Conservation (phyloP, 2,797 vertebrate species). For the Ceryle rudis region DNA sequence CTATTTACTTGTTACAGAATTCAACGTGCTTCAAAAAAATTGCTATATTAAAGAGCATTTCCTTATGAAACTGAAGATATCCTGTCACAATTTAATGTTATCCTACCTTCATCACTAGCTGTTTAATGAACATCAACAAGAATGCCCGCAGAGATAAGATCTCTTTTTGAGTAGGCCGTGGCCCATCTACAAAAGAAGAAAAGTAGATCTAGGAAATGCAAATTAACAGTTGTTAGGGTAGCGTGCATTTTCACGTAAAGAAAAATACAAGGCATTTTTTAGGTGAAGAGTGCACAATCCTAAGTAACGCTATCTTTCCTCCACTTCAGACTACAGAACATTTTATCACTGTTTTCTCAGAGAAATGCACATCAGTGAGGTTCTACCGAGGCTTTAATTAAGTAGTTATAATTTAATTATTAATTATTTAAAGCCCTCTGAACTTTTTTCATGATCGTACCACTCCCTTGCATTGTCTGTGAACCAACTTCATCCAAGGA, state of each 20-base stretch:
- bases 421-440: background rate
- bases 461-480: background rate
- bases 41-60: background rate
- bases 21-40: background rate
- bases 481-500: background rate
- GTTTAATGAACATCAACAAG: conserved; percentile 94
- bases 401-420: background rate
- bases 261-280: background rate
- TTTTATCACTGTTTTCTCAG: background rate
- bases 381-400: background rate
- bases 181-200: conserved; percentile 85
- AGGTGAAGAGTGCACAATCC: background rate
- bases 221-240: background rate
- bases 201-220: background rate
- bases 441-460: background rate
- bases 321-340: background rate
- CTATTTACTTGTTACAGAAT: background rate
- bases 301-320: background rate
- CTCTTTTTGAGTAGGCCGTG: conserved; percentile 93
- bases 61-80: background rate
- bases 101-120: conserved; percentile 96
- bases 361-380: background rate
- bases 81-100: background rate
- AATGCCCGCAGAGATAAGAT: conserved; percentile 91
- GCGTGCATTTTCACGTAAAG: background rate